Base-by-base conservation (phyloP, 2,888 invertebrate species). In the Pantelozetes paolii region DNA sequence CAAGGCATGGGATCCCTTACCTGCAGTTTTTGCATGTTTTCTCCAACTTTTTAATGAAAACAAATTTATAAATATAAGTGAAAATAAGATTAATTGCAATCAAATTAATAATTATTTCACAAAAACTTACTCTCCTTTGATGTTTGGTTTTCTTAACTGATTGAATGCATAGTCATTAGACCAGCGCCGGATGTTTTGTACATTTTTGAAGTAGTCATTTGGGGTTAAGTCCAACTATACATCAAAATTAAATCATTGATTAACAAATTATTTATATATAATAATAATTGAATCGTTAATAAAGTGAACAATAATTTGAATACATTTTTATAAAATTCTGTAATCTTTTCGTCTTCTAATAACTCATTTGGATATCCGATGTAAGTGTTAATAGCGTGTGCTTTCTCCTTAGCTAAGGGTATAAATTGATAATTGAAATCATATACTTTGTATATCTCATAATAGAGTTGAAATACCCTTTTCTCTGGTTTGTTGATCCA, bases 121-220 rank as follows among this genome's bases (percentile, higher is more conserved):
- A 26, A 45, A 23, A 45, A 78, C 78, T 36, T 74, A 78, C 77
- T 78, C 77, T 78, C 77, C 78, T 72, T 79, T 79, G 26, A 77
- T 67, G 67, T 79, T 78, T 0, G 90, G 89, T 81, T 89, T 86
- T 28, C 92, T 85, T 26, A 93, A 84, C 79, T 89, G 88, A 77
- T 87, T 87, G 82, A 91, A 92, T 28, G 90, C 86, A 80, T 88
- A 90, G 80, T 90, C 88, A 0, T 90, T 90, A 62, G 90, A 90
- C 82, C 92, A 92, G 72, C 89, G 85, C 1, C 90, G 91, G 80
- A 92, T 83, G 79, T 89, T 89, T 77, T 92, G 82, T 67, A 91
- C 88, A 0, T 91, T 90, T 78, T 88, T 87, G 83, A 92, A 86
- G 79, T 91, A 89, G 78, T 88, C 86, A 74, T 87, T 86, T 0